Conservation (phyloP, 2,113 vertebrate genomes). For the Rutilus rutilus region DNA sequence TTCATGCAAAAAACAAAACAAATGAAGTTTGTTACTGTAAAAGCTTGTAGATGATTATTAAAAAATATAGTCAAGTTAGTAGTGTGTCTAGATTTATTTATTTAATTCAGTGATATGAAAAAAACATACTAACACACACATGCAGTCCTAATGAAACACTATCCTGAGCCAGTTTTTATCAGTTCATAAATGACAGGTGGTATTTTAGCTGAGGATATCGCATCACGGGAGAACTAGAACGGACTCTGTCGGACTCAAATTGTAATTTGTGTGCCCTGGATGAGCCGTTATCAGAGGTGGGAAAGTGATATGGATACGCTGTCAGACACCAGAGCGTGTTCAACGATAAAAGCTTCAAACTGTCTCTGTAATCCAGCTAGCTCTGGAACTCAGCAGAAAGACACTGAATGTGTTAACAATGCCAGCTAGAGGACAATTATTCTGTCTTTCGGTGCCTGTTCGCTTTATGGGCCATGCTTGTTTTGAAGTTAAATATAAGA, state of each 20-base stretch:
- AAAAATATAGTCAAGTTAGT: neutral
- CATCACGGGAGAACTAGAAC: neutral
- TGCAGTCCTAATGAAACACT: neutral
- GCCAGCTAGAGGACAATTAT: neutral
- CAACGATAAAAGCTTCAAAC: conserved; percentile 26
- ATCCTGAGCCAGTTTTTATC: neutral
- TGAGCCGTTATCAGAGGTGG: conserved; percentile 9
- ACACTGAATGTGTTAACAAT: neutral
- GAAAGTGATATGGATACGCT: neutral
- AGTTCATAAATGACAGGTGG: neutral
- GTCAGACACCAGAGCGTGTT: conserved; percentile 8
- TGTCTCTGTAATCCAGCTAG: conserved; percentile 9
- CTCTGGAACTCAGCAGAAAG: conserved; percentile 3
- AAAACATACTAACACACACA: neutral
- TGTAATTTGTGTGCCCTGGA: conserved; percentile 18
- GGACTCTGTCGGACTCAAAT: neutral
- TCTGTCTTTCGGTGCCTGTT: neutral
- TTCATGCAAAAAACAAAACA: no score
- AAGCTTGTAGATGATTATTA: neutral
- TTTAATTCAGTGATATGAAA: no score
- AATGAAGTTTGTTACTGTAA: no score
- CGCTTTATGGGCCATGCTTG: neutral
- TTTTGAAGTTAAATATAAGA: neutral
- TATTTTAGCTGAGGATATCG: conserved; percentile 10
- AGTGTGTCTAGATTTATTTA: neutral